These are phyloP conservation scores for Clupea harengus DNA, from an alignment of 2,113 vertebrate genomes.

Conservation along the genomic window DNA sequence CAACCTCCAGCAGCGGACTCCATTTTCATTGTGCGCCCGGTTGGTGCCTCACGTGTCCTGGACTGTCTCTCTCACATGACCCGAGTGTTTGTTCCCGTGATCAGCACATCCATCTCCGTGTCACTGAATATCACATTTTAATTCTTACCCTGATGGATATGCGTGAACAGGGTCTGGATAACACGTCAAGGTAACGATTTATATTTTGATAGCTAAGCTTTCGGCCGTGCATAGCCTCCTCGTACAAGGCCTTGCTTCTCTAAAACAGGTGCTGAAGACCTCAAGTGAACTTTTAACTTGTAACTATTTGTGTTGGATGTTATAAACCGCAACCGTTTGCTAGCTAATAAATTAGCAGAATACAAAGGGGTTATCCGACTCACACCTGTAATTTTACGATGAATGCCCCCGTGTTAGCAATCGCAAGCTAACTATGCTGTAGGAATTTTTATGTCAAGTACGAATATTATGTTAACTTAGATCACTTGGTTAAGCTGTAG, in stretches of 20 bases:
- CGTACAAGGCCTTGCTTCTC: neutral
- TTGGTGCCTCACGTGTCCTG: conserved; percentile 69
- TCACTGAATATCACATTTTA: conserved; percentile 62
- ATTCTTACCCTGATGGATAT: conserved; percentile 79
- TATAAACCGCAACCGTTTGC: neutral
- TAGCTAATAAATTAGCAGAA: neutral
- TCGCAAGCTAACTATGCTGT: neutral
- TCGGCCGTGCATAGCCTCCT: neutral
- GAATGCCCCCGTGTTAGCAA: neutral
- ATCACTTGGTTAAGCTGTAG: neutral
- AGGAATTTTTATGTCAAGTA: neutral
- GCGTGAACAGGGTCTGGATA: conserved; percentile 82
- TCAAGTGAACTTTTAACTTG: neutral
- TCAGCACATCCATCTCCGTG: conserved; percentile 74
- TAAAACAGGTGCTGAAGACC: neutral
- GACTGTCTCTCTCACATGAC: conserved; percentile 87
- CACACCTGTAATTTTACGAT: neutral
- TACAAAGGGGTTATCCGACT: neutral
- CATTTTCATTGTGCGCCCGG: neutral
- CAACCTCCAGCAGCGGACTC: neutral
- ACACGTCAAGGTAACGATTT: conserved; percentile 74
- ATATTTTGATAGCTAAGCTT: neutral
- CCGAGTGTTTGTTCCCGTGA: conserved; percentile 94
- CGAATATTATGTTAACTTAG: neutral
- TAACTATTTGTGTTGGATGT: neutral